Evolutionary conservation across 2,113 vertebrate species (phyloP), one percentile per base, ranked within the genome.

Genomic region (Platycercus adscitus): DNA sequence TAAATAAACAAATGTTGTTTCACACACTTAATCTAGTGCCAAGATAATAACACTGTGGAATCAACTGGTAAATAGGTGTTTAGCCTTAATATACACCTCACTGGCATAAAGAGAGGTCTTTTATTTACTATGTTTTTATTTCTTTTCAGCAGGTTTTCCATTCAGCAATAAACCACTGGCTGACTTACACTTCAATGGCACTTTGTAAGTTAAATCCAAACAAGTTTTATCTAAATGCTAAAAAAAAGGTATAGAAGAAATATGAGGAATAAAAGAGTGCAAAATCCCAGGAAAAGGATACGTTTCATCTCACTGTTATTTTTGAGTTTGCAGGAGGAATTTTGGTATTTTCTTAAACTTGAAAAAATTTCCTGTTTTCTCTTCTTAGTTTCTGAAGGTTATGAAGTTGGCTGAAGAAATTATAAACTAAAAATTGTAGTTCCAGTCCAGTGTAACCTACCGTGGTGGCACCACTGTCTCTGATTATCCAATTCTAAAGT

Each of bases 1-100:
- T 77, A 93, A 91, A 87, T 82, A 95, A 93, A 93, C 33, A 89
- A 91, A 91, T 73, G 75, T 77, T 33, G 14, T 88, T 90, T 73
- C 41, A 80, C 33, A 52, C 0, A 12, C 50, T 60, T 86, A 83
- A 70, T 76, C 63, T 80, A 63, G 10, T 75, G 75, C 35, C 53
- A 86, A 66, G 61, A 31, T 80, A 91, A 86, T 78, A 92, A 70
- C 29, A 35, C 47, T 24, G 23, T 28, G 12, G 76, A 89, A 95
- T 91, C 75, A 66, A 35, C 15, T 29, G 29, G 23, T 70, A 92
- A 92, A 83, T 17, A 89, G 63, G 35, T 85, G 25, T 73, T 95
- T 73, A 88, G 41, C 29, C 26, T 91, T 88, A 70, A 70, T 73
- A 83, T 23, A 73, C 53, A 80, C n/a, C 88, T 83, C 58, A 82